Evolutionary conservation across 2,888 invertebrate genomes (phyloP).

Genomic region (Lordiphosa fenestrarum): DNA sequence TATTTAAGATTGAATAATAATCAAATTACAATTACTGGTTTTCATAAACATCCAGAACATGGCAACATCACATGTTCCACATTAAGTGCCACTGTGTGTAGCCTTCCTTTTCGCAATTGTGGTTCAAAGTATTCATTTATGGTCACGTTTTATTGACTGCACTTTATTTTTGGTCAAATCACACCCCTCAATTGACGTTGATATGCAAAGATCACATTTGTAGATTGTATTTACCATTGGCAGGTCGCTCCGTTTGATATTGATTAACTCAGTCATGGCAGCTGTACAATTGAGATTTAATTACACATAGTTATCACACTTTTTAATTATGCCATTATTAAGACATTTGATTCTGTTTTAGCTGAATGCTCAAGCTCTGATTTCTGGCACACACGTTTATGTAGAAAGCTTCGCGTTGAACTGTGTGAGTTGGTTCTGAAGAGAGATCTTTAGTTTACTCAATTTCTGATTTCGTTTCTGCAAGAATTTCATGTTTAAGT

Average conservation of each 20-base stretch:
- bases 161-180: slow-evolving; percentile 21
- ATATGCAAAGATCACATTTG: slow-evolving; percentile 11
- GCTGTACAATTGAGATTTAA: slow-evolving; percentile 46
- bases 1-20: not conserved
- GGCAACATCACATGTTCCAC: slow-evolving; percentile 2
- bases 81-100: slow-evolving; percentile 1
- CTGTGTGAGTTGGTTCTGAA: slow-evolving; percentile 30
- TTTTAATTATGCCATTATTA: slow-evolving; percentile 11
- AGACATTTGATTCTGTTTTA: not conserved
- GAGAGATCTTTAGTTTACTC: slow-evolving; percentile 25
- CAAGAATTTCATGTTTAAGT: slow-evolving; percentile 34
- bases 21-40: slow-evolving; percentile 2
- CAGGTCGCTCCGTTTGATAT: slow-evolving; percentile 21
- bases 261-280: slow-evolving; percentile 40
- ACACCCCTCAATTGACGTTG: slow-evolving; percentile 4
- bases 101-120: not conserved
- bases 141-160: slow-evolving; percentile 24
- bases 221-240: slow-evolving; percentile 41
- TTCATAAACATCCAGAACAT: not conserved
- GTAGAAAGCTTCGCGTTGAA: slow-evolving; percentile 40
- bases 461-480: slow-evolving; percentile 53
- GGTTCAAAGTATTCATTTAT: slow-evolving; percentile 30
- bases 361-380: slow-evolving; percentile 5
- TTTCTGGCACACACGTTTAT: slow-evolving; percentile 15
- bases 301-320: slow-evolving; percentile 3